Evolutionary conservation across 2,888 invertebrate genomes (phyloP).

Genomic region (Oxycera nigricornis): DNA sequence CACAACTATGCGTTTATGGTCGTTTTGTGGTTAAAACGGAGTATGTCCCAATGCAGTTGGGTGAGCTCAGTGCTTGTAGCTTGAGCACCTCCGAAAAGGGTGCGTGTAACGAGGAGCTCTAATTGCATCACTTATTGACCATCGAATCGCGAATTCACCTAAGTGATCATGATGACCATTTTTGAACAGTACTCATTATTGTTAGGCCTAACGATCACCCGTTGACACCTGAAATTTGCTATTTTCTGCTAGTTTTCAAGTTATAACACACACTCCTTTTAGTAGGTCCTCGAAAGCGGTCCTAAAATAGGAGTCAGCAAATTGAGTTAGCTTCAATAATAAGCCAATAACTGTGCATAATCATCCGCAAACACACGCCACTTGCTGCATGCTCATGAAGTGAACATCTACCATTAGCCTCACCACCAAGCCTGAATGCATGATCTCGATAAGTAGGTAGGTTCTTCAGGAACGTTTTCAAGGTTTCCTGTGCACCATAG

Average conservation of each 20-base stretch:
- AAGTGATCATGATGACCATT: conserved; percentile 15
- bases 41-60: conserved; percentile 19
- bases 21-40: conserved; percentile 4
- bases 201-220: not conserved
- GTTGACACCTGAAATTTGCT: not conserved
- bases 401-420: not conserved
- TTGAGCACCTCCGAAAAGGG: not conserved
- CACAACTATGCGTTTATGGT: conserved; percentile 31
- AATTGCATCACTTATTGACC: conserved; percentile 18
- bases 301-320: not conserved
- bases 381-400: not conserved
- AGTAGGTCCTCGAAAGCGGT: not conserved
- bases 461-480: conserved; percentile 31
- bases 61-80: not conserved
- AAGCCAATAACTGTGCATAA: not conserved
- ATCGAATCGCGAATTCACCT: not conserved
- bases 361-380: not conserved
- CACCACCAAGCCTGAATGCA: not conserved
- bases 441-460: not conserved
- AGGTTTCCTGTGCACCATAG: conserved; percentile 24
- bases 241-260: not conserved
- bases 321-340: not conserved
- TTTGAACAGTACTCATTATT: not conserved
- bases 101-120: not conserved
- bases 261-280: not conserved